A percentile compares a stretch with the other conserved stretches of the same genome.
Evolutionary conservation across 2,797 vertebrate genomes (phyloP).

Genomic region (Neoniphon sammara): DNA sequence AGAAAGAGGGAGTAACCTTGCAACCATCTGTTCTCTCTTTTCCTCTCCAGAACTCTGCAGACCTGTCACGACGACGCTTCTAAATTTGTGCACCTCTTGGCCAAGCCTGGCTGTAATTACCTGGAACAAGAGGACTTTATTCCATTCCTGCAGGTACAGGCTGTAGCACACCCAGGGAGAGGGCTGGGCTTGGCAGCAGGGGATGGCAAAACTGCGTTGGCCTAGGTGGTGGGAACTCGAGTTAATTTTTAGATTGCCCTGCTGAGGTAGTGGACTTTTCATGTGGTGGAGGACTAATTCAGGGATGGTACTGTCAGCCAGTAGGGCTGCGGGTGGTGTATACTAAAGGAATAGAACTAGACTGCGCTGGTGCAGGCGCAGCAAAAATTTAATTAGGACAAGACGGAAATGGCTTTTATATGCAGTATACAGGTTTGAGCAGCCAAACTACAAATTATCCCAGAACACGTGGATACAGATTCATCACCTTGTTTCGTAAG

Average conservation of each 20-base stretch:
- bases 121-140: conserved; percentile 98
- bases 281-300: conserved; percentile 48
- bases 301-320: conserved; percentile 36
- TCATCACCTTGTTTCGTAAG: conserved; percentile 14
- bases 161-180: conserved; percentile 67
- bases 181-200: conserved; percentile 56
- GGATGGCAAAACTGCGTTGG: conserved; percentile 54
- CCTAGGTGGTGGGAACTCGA: conserved; percentile 43
- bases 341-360: conserved; percentile 2
- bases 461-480: conserved; percentile 20
- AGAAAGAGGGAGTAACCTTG: conserved; percentile 64
- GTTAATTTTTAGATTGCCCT: conserved; percentile 49
- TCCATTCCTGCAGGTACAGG: conserved; percentile 94
- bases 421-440: conserved; percentile 7
- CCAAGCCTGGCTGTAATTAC: conserved; percentile 91
- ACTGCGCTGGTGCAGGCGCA: conserved; percentile 3
- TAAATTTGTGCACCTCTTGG: conserved; percentile 94
- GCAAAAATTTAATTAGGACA: conserved; percentile 6
- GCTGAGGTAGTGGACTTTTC: conserved; percentile 55
- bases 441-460: conserved; percentile 4
- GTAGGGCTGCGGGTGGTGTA: conserved; percentile 27
- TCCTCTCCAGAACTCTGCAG: conserved; percentile 88
- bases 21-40: conserved; percentile 83
- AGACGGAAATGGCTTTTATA: neutral
- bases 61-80: conserved; percentile 94